Evolutionary conservation across 2,888 invertebrate species (phyloP), one percentile per base, ranked within the genome.

Genomic region (Hirtodrosophila alboralis): DNA sequence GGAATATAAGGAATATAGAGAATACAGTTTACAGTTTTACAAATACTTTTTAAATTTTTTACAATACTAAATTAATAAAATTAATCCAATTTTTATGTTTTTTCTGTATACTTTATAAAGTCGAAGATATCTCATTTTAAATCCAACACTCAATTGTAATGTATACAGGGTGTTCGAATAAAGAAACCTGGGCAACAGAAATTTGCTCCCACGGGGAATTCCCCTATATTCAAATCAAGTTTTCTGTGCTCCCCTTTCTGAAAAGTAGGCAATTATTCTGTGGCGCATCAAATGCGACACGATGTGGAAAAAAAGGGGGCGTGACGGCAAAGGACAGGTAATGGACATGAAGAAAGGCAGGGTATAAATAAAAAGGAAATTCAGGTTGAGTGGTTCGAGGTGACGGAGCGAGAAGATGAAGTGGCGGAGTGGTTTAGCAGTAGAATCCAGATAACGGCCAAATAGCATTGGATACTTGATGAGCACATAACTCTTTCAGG

Each of bases 221-320:
- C 53, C 53, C 44, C 58, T 53, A 67, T 77, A 73, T 72, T 62
- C 58, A 80, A 64, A 73, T 76, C 62, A 73, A 78, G 81, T 76
- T 72, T 59, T 56, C 33, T 21, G 58, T 34, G 53, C 62, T 45
- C 72, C 23, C 18, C 18, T n/a, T 21, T 18, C 53, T 34, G 12
- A 66, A 81, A 76, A 68, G 70, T 70, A 70, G 84, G 65, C 84
- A 79, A 73, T 80, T 79, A 80, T 84, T 79, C 76, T 79, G 81
- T 57, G 78, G 78, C 63, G 44, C 69, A 49, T 52, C 69, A 56
- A 48, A 18, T 43, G 48, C 28, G 26, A n/a, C 26, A 26, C 14
- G 23, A 13, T 14, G 13, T 12, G 5, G 47, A 10, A 12, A 18
- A 21, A 28, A 16, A 16, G 12, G n/a, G n/a, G 9, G 27, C 9